A percentile compares a stretch with the other conserved stretches of the same genome.
These are phyloP conservation scores for Anodontia alba DNA, from an alignment of 2,888 invertebrate species.

Conservation along the genomic window DNA sequence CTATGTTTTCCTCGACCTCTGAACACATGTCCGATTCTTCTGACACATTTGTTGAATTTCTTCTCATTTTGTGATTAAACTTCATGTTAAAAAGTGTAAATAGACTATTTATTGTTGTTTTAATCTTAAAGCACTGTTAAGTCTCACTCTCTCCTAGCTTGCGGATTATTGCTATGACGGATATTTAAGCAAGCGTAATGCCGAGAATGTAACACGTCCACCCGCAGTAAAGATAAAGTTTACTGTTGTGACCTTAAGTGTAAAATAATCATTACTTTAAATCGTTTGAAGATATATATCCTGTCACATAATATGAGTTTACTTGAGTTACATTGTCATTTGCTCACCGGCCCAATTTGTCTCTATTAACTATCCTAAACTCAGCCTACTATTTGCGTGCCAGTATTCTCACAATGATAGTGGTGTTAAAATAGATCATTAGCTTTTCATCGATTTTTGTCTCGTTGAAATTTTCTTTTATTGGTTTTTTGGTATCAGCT, in stretches of 20 bases:
- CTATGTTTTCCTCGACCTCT: constrained; percentile 51
- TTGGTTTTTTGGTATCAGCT: background rate
- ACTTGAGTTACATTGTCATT: constrained; percentile 17
- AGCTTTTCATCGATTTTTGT: constrained; percentile 20
- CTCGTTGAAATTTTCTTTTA: background rate
- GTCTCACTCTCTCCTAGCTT: too few species aligned
- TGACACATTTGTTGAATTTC: constrained; percentile 47
- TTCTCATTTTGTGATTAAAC: constrained; percentile 30
- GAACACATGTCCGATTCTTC: constrained; percentile 54
- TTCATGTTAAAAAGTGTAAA: background rate
- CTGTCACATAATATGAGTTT: constrained; percentile 14
- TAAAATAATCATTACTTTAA: constrained; percentile 17
- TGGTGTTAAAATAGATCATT: constrained; percentile 16
- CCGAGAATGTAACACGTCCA: background rate
- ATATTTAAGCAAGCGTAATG: background rate
- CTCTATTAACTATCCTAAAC: background rate
- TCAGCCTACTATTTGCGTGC: constrained; percentile 17
- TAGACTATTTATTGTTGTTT: background rate
- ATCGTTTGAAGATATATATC: constrained; percentile 21
- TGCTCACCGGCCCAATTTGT: constrained; percentile 15
- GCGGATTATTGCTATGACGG: background rate
- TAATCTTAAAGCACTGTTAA: background rate
- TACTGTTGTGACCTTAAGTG: constrained; percentile 11
- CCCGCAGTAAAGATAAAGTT: background rate
- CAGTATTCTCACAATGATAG: constrained; percentile 1